phyloP scores from a whole-genome alignment of 2,113 vertebrate genomes.

The Cyanistes caeruleus region DNA sequence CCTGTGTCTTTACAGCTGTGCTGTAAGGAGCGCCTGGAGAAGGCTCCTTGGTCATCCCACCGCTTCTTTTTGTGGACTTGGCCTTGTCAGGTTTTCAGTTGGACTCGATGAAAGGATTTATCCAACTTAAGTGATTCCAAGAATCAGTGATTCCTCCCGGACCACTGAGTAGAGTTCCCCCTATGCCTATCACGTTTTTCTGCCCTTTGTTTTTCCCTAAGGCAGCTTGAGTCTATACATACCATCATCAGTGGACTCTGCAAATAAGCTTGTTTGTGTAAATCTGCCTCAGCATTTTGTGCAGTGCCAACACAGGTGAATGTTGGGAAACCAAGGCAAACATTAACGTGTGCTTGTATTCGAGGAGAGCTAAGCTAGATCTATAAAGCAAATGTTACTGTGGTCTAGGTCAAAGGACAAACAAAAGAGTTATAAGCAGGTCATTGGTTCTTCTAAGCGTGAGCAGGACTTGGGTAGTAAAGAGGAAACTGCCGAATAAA shows the following conservation, averaged over 20 bases:
- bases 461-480: background rate
- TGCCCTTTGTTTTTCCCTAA: background rate
- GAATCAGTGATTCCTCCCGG: background rate
- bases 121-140: background rate
- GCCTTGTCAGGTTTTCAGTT: background rate
- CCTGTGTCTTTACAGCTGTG: fast-evolving
- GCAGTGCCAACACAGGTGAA: background rate
- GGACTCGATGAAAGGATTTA: background rate
- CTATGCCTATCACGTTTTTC: too few relatives aligned
- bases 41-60: background rate
- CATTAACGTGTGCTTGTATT: background rate
- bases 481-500: background rate
- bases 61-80: background rate
- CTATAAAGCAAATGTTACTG: background rate
- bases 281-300: background rate
- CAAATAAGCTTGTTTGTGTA: background rate
- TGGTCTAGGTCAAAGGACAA: background rate
- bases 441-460: background rate
- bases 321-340: background rate
- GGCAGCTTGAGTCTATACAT: background rate
- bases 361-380: background rate
- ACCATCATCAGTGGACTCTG: background rate
- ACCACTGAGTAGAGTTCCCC: background rate
- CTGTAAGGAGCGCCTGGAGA: background rate
- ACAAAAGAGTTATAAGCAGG: background rate